These are phyloP conservation scores for Trichogramma pretiosum DNA, from an alignment of 1,140 invertebrate species.

Conservation along the genomic window DNA sequence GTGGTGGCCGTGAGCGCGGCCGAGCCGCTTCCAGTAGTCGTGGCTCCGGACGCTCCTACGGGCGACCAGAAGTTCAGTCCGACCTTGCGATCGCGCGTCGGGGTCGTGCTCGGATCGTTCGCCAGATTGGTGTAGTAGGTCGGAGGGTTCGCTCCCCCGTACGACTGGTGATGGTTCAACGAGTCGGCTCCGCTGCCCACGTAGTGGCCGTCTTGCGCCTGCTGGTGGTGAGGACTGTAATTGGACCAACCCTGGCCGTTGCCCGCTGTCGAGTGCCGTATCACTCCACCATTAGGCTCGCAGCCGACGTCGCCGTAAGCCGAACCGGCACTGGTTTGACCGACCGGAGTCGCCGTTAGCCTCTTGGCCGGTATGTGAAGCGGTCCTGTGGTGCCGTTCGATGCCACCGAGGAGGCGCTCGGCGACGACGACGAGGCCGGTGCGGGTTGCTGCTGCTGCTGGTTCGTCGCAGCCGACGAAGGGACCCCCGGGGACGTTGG, in stretches of 20 bases:
- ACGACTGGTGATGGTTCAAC: constrained; percentile 59
- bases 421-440: constrained; percentile 47
- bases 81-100: constrained; percentile 44
- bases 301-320: constrained; percentile 53
- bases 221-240: constrained; percentile 36
- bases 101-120: constrained; percentile 44
- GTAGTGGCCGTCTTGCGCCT: background rate
- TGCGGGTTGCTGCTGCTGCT: constrained; percentile 33
- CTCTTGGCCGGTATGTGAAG: constrained; percentile 78
- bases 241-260: constrained; percentile 42
- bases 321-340: constrained; percentile 27
- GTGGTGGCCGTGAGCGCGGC: constrained; percentile 46
- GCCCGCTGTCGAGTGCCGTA: constrained; percentile 62
- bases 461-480: constrained; percentile 46
- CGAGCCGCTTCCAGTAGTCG: constrained; percentile 31
- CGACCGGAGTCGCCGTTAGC: constrained; percentile 44
- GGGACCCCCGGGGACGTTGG: constrained; percentile 39
- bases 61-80: constrained; percentile 64
- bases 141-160: constrained; percentile 56
- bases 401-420: constrained; percentile 54
- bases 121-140: constrained; percentile 75
- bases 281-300: constrained; percentile 56
- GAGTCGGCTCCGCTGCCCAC: too few relatives aligned
- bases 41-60: constrained; percentile 46
- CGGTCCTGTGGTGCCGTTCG: constrained; percentile 55